Conservation (phyloP, 2,113 vertebrate genomes). For the Hemiprocne comata region DNA sequence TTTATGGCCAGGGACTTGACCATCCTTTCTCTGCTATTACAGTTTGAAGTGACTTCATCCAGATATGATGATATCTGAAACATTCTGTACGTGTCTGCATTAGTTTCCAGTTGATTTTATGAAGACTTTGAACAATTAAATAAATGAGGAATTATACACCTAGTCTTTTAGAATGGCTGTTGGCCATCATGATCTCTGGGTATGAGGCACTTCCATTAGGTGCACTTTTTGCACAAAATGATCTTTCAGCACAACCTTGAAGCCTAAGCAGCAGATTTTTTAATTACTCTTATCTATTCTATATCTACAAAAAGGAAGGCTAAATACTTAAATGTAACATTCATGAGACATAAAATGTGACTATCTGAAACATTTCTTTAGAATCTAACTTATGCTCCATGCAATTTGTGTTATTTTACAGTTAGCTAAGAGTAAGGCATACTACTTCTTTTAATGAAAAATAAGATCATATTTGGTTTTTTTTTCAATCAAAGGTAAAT, state of each 20-base stretch:
- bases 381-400: not conserved
- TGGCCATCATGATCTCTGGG: not conserved
- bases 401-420: not conserved
- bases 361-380: not conserved
- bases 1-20: not conserved
- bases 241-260: not conserved
- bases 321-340: not conserved
- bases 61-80: not conserved
- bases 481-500: not conserved
- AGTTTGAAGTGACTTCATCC: not conserved
- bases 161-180: not conserved
- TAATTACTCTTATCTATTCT: not conserved
- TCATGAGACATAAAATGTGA: not conserved
- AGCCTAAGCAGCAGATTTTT: not conserved
- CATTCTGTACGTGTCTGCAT: accelerated
- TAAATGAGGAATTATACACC: not conserved
- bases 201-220: not conserved
- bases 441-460: not conserved
- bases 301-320: not conserved
- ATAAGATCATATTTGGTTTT: not conserved
- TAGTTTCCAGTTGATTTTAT: not conserved
- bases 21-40: not conserved
- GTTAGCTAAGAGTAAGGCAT: not conserved
- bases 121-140: not conserved
- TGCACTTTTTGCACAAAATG: not conserved